These are phyloP conservation scores for Clarias macrocephalus DNA, from an alignment of 2,113 vertebrate genomes.

Conservation along the genomic window DNA sequence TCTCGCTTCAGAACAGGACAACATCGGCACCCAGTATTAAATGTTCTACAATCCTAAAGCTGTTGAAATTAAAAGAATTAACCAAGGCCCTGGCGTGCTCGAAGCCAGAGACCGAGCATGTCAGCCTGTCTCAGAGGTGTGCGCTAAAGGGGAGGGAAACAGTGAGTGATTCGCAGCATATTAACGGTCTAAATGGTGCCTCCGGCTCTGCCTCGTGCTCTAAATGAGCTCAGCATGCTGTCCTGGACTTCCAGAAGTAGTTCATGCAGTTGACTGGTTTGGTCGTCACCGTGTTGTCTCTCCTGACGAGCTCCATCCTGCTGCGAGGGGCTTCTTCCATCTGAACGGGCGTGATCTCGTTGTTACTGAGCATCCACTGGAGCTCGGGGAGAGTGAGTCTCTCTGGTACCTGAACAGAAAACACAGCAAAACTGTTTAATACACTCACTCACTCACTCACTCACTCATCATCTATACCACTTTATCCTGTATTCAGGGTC, in stretches of 20 bases:
- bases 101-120: background rate
- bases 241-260: slow-evolving; percentile 57
- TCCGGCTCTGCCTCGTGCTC: background rate
- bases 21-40: slow-evolving; percentile 20
- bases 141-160: slow-evolving; percentile 2
- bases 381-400: slow-evolving; percentile 43
- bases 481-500: too few relatives aligned
- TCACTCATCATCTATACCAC: too few relatives aligned
- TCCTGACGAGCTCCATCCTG: slow-evolving; percentile 45
- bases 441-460: too few relatives aligned
- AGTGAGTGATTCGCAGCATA: background rate
- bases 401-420: slow-evolving; percentile 36
- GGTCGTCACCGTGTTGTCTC: slow-evolving; percentile 40
- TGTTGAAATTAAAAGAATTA: slow-evolving; percentile 31
- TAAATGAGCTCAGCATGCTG: slow-evolving; percentile 42
- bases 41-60: slow-evolving; percentile 3
- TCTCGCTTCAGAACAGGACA: slow-evolving; percentile 36
- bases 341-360: slow-evolving; percentile 31
- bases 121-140: background rate
- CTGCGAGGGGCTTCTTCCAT: slow-evolving; percentile 32
- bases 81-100: slow-evolving; percentile 23
- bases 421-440: background rate
- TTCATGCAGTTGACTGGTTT: slow-evolving; percentile 50
- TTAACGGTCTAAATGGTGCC: background rate
- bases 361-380: slow-evolving; percentile 49